Evolutionary conservation across 2,113 vertebrate genomes (phyloP).

Genomic region (Notarius lentiginosus): DNA sequence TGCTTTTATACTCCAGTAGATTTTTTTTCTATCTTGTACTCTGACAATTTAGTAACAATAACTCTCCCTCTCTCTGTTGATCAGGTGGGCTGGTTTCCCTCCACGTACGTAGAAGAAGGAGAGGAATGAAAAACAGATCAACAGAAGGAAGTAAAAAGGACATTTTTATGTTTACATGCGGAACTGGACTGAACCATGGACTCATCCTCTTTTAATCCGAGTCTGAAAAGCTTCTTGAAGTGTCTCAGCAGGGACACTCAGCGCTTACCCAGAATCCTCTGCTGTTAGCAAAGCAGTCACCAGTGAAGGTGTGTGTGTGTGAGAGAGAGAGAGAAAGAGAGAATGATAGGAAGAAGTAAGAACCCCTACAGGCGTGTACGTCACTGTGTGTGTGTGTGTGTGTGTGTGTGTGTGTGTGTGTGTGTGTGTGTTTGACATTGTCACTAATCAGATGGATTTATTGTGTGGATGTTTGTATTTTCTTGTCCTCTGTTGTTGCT

Average conservation of each 20-base stretch:
- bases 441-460: slow-evolving; percentile 23
- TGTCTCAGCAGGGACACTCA: slow-evolving; percentile 7
- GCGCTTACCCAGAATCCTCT: background rate
- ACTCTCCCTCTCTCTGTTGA: background rate
- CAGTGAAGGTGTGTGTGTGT: background rate
- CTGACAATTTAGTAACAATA: background rate
- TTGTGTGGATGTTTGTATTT: slow-evolving; percentile 11
- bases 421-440: background rate
- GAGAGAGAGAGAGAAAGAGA: background rate
- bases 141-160: slow-evolving; percentile 20
- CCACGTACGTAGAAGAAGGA: slow-evolving; percentile 93
- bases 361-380: slow-evolving; percentile 23
- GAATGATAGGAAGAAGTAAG: background rate
- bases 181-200: background rate
- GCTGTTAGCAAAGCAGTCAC: background rate
- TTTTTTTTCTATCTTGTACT: background rate
- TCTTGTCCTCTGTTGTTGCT: slow-evolving; percentile 16
- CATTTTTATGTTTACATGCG: background rate
- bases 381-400: background rate
- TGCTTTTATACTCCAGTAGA: too few species aligned
- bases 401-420: slow-evolving; percentile 29
- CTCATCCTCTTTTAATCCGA: slow-evolving; percentile 4
- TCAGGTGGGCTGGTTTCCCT: slow-evolving; percentile 98
- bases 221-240: background rate
- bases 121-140: slow-evolving; percentile 79